phyloP scores from a whole-genome alignment of 2,797 vertebrate genomes.

The Kryptopterus vitreolus region DNA sequence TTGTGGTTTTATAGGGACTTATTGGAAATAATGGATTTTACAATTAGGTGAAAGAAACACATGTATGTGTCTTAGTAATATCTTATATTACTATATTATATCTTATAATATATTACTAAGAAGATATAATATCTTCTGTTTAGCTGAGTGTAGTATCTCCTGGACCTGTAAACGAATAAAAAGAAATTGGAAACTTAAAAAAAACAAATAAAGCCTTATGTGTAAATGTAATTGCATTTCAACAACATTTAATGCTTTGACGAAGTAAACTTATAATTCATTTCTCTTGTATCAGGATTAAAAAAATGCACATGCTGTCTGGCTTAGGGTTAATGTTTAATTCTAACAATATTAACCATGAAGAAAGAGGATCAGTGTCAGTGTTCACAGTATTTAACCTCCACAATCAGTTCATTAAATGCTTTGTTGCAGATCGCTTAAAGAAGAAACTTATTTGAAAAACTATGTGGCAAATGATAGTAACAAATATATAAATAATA shows the following conservation, averaged over 20 bases:
- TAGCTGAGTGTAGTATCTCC: neutral
- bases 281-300: no score
- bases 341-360: neutral
- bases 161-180: neutral
- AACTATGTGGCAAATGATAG: neutral
- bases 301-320: neutral
- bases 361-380: neutral
- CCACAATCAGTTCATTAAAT: no score
- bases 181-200: neutral
- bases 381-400: no score
- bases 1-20: neutral
- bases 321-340: constrained; percentile 1
- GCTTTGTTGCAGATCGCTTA: no score
- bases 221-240: neutral
- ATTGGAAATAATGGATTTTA: neutral
- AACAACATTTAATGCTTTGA: neutral
- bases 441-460: neutral
- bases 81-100: neutral
- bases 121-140: neutral
- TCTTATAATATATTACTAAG: no score
- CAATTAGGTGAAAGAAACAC: neutral
- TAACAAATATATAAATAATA: no score
- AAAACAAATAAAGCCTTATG: neutral
- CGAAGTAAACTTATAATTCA: neutral
- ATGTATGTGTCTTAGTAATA: neutral